A percentile compares a stretch with the other conserved stretches of the same genome.
Evolutionary conservation across 1,140 invertebrate genomes (phyloP).

Genomic region (Trichomalopsis sarcophagae): DNA sequence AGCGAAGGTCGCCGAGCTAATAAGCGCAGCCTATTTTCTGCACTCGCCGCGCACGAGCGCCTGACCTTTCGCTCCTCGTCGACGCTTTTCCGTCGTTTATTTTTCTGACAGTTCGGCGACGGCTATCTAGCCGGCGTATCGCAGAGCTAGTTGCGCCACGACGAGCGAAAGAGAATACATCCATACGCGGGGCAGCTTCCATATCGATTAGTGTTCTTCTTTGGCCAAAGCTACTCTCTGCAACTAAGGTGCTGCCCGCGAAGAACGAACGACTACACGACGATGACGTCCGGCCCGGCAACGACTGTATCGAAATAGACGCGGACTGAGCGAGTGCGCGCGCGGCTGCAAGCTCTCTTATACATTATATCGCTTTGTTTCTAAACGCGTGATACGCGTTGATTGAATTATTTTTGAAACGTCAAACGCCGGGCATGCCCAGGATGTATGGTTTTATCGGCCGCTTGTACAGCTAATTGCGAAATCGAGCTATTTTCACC

Average conservation of each 20-base stretch:
- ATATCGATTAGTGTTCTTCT: slow-evolving; percentile 39
- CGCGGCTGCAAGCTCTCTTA: background rate
- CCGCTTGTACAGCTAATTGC: background rate
- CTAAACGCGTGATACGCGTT: background rate
- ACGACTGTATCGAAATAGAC: background rate
- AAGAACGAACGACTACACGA: background rate
- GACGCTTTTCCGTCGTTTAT: background rate
- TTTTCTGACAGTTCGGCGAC: background rate
- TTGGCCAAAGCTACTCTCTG: background rate
- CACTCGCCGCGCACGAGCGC: background rate
- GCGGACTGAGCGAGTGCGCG: background rate
- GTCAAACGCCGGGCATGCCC: background rate
- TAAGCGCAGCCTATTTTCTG: background rate
- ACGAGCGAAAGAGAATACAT: slow-evolving; percentile 12
- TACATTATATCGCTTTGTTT: background rate
- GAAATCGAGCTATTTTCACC: background rate
- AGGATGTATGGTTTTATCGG: background rate
- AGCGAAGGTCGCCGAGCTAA: background rate
- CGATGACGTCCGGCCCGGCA: background rate
- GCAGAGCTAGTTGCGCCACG: background rate
- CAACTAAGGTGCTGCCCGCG: background rate
- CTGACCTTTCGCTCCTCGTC: background rate
- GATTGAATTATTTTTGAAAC: background rate
- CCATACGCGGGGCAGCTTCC: background rate
- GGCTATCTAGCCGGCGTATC: background rate